Percentiles rank a stretch among this genome's conserved stretches.
phyloP scores from a whole-genome alignment of 2,113 vertebrate genomes.

The Stegostoma tigrinum region DNA sequence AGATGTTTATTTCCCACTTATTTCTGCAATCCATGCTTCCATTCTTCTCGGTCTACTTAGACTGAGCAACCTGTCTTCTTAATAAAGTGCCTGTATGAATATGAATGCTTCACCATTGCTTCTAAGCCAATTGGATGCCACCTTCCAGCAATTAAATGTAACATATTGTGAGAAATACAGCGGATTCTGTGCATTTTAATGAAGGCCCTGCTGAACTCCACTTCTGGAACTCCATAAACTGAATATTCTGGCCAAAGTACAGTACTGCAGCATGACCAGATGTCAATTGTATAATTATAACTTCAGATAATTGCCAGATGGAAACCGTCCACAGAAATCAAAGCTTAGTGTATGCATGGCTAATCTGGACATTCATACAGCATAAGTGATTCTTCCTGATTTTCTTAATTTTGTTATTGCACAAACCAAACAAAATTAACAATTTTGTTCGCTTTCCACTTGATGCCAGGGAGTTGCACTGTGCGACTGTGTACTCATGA shows the following conservation, averaged over 20 bases:
- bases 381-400: neutral
- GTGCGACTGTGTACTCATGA: neutral
- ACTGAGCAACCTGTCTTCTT: neutral
- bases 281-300: neutral
- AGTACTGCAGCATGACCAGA: neutral
- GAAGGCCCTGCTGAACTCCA: neutral
- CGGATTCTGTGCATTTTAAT: neutral
- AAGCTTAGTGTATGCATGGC: neutral
- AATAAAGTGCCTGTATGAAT: neutral
- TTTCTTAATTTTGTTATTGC: neutral
- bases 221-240: neutral
- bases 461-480: neutral
- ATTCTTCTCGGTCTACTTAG: neutral
- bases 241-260: slow-evolving; percentile 4
- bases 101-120: neutral
- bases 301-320: slow-evolving; percentile 11
- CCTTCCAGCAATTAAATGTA: neutral
- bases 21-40: neutral
- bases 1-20: neutral
- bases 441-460: neutral
- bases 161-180: neutral
- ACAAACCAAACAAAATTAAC: neutral
- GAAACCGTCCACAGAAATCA: neutral
- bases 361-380: neutral
- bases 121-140: neutral